These are phyloP conservation scores for Urophycis tenuis DNA, from an alignment of 2,797 vertebrate genomes.

Conservation along the genomic window DNA sequence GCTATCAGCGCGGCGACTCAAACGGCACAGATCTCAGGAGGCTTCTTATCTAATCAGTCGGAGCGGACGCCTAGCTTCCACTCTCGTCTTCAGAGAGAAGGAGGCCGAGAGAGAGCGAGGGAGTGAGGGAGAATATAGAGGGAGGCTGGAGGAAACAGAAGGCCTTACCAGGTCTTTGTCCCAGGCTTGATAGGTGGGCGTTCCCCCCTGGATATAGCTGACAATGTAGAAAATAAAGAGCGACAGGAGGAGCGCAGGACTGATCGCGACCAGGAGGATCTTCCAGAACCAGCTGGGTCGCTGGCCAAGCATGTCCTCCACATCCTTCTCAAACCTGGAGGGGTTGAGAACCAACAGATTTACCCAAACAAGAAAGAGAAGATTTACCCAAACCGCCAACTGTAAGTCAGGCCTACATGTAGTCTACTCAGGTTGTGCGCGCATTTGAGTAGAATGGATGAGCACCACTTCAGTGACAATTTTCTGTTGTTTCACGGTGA, in stretches of 20 bases:
- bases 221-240: conserved; percentile 83
- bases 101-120: too few relatives aligned
- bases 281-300: conserved; percentile 83
- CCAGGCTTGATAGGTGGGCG: conserved; percentile 85
- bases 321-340: conserved; percentile 84
- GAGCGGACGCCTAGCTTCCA: not conserved
- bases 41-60: not conserved
- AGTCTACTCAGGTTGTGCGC: not conserved
- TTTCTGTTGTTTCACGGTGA: too few relatives aligned
- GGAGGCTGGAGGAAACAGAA: not conserved
- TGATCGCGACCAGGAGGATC: conserved; percentile 76
- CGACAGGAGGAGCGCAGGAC: conserved; percentile 78
- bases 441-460: not conserved
- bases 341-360: not conserved
- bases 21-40: not conserved
- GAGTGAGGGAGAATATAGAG: not conserved
- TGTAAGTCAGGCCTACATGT: too few relatives aligned
- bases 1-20: not conserved
- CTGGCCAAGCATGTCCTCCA: conserved; percentile 79
- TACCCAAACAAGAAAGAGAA: not conserved
- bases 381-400: not conserved
- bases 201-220: conserved; percentile 80
- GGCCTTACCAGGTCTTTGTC: conserved; percentile 75
- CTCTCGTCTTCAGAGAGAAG: not conserved
- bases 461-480: too few relatives aligned